Percentiles rank a stretch among this genome's conserved stretches.
phyloP scores from a whole-genome alignment of 2,113 vertebrate genomes.

The Eurypyga helias region DNA sequence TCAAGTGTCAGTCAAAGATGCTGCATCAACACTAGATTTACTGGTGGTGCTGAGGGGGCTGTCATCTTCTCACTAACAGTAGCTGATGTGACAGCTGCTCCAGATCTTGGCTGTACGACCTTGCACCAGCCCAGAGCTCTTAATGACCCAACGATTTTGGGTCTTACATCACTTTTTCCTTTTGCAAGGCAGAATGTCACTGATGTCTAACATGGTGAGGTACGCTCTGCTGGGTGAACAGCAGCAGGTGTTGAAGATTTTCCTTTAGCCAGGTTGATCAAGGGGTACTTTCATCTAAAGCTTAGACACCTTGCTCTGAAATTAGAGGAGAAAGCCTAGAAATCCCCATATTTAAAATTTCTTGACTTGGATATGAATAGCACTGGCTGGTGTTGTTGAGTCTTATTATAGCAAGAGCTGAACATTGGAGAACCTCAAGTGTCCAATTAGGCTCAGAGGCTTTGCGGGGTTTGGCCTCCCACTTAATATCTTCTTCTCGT shows the following conservation, averaged over 20 bases:
- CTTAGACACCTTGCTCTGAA: background rate
- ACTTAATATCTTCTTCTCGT: rapidly evolving
- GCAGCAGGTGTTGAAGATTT: background rate
- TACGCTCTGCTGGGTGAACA: background rate
- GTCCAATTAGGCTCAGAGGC: background rate
- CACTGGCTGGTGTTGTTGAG: background rate
- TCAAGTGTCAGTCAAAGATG: background rate
- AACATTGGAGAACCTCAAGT: background rate
- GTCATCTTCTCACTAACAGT: background rate
- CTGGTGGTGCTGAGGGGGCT: background rate
- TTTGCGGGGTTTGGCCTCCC: background rate
- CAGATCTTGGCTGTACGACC: rapidly evolving
- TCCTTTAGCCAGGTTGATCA: background rate
- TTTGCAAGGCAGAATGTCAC: background rate
- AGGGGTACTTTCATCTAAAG: background rate
- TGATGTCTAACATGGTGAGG: background rate
- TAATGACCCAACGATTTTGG: background rate
- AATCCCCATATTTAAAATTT: background rate
- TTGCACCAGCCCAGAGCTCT: background rate
- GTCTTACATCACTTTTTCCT: background rate
- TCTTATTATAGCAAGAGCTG: background rate
- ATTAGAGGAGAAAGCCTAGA: background rate
- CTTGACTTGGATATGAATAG: background rate
- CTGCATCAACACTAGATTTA: background rate
- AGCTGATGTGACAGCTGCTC: background rate